These are phyloP conservation scores for Loris lydekkerianus DNA, from an alignment of 2,797 vertebrate species.

Conservation along the genomic window DNA sequence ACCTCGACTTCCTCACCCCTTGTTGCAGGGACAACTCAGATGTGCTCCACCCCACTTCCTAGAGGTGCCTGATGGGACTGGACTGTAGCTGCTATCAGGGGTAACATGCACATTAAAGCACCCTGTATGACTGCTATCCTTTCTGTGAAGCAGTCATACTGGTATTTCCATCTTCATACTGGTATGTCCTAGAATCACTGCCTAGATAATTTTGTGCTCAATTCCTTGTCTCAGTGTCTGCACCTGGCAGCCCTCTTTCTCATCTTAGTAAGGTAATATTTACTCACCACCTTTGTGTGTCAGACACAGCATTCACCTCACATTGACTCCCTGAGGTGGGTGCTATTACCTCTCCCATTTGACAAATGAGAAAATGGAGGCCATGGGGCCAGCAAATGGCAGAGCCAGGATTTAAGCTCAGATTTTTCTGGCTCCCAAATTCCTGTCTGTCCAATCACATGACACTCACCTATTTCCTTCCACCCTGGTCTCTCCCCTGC, in stretches of 20 bases:
- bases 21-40: too few relatives aligned
- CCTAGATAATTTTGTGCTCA: neutral
- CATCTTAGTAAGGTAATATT: neutral
- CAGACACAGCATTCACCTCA: neutral
- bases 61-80: neutral
- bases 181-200: neutral
- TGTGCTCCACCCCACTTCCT: neutral
- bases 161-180: too few relatives aligned
- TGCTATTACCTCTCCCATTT: neutral
- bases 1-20: neutral
- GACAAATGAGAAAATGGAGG: neutral
- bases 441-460: neutral
- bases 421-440: neutral
- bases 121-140: accelerated
- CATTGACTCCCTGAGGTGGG: neutral
- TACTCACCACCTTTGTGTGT: neutral
- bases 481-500: neutral
- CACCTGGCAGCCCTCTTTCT: neutral
- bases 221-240: neutral
- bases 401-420: neutral
- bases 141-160: neutral
- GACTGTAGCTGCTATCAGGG: neutral
- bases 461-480: neutral
- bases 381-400: neutral
- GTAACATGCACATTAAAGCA: neutral